Evolutionary conservation across 1,140 invertebrate species (phyloP).

Genomic region (Goniozus legneri): DNA sequence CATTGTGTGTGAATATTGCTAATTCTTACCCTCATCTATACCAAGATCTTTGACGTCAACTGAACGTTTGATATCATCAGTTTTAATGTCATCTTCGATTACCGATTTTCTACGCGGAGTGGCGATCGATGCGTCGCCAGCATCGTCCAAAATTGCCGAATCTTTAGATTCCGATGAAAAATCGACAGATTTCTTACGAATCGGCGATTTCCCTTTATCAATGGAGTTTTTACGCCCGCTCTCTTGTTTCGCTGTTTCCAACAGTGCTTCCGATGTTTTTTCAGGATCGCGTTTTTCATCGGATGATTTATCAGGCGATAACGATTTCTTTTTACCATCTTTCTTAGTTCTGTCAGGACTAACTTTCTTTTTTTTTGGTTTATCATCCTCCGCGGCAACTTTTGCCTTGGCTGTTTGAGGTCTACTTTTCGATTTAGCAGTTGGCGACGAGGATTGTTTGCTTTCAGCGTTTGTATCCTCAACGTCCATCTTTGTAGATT

Average conservation of each 20-base stretch:
- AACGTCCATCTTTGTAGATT: not conserved
- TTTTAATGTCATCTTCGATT: no score
- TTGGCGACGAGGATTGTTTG: not conserved
- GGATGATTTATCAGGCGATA: slow-evolving; percentile 15
- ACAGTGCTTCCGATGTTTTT: not conserved
- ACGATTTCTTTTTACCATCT: slow-evolving; percentile 13
- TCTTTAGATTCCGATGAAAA: slow-evolving; percentile 19
- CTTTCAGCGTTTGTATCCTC: not conserved
- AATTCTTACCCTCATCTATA: no score
- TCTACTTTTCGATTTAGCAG: not conserved
- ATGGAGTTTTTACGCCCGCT: no score
- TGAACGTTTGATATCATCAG: no score
- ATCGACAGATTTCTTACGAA: slow-evolving; percentile 40
- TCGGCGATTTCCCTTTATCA: no score
- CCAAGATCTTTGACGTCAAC: no score
- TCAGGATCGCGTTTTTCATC: not conserved
- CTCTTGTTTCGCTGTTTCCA: slow-evolving; percentile 12
- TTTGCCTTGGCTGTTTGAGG: not conserved
- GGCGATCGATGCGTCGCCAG: slow-evolving; percentile 1
- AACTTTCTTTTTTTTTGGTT: slow-evolving; percentile 10
- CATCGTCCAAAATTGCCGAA: slow-evolving; percentile 9
- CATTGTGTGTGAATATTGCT: no score
- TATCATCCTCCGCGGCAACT: not conserved
- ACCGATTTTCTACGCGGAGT: slow-evolving; percentile 5
- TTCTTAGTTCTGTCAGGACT: slow-evolving; percentile 10